Base-by-base conservation (phyloP, 2,113 vertebrate species). In the Noctilio leporinus region DNA sequence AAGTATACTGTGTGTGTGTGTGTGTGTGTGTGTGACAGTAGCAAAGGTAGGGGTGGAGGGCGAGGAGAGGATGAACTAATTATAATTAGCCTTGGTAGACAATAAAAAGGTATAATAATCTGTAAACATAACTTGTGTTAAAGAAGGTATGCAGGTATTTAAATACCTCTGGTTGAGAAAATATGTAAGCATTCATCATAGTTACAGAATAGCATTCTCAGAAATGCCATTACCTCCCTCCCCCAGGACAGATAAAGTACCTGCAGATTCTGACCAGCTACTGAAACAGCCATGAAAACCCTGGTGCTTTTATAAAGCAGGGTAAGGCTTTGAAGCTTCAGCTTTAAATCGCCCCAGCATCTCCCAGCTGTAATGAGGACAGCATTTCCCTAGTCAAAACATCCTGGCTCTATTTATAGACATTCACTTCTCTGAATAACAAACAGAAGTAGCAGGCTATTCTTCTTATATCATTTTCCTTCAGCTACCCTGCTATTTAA, bases 341-440 rank as follows among this genome's bases (percentile, higher is more conserved):
- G 95, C 96, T 92, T 97, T 91, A 90, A 95, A 91, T 96, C 16
- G 4, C 88, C 82, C 87, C 70, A 94, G 96, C 95, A 90, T 85
- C 75, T 92, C 96, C 75, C 93, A 75, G 93, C 96, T 92, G 67
- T 92, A 97, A 97, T 84, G 91, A 95, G 97, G 96, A 96, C 95
- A 89, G 96, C 89, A 95, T 94, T 95, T 96, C 83, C 94, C 96
- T 95, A 96, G 95, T 97, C 96, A 97, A 96, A 97, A 97, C 95
- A 97, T 95, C 89, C 93, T 90, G 89, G 33, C 73, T 95, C 96
- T 96, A 96, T 97, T 96, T 97, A 96, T 92, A 97, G 95, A 89
- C 65, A 35, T 65, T 96, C 81, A 64, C 78, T 91, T 96, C 88
- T 93, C 94, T 82, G 94, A 96, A 96, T 96, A 97, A 93, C 84